Evolutionary conservation across 2,888 invertebrate species (phyloP), one percentile per base, ranked within the genome.

Genomic region (Alsophila aescularia): DNA sequence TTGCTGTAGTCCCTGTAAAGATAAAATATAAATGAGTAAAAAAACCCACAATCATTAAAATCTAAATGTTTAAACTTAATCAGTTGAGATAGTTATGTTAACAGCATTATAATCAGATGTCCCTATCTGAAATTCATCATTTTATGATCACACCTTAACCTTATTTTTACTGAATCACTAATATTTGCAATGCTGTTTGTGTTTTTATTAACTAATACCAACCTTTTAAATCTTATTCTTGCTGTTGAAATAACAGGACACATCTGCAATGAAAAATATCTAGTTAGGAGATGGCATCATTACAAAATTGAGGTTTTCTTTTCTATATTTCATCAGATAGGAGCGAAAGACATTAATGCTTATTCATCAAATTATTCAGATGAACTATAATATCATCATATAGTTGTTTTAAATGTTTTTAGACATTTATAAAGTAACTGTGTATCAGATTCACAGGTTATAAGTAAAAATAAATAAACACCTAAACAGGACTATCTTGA

Each of bases 301-400:
- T 6, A n/a, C 3, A 5, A 13, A 10, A 2, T 8, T 12, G 5
- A 32, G 2, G 7, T 18, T 0, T 40, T 14, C 8, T 16, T 15
- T 36, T 2, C 2, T 13, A 27, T 10, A n/a, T 31, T 21, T 32
- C 12, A 62, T 93, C 92, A 93, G 92, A 87, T 93, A 92, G 92
- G 92, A 91, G 87, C 86, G 87, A 88, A 88, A 89, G 87, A 89
- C 86, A 85, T 74, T n/a, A 73, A 68, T 64, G 63, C 57, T 61
- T 70, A 62, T 72, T 75, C 83, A 88, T 82, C 83, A 83, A 70
- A 62, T 66, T 13, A 53, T 60, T 83, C 83, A 83, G 83, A 76
- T 83, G 83, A 83, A 83, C 82, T 83, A 83, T 81, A 82, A 58
- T 63, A 60, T 76, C 80, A 81, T 81, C 81, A 81, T 69, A 41